phyloP scores from a whole-genome alignment of 2,797 vertebrate genomes.

The Sphenodon punctatus region DNA sequence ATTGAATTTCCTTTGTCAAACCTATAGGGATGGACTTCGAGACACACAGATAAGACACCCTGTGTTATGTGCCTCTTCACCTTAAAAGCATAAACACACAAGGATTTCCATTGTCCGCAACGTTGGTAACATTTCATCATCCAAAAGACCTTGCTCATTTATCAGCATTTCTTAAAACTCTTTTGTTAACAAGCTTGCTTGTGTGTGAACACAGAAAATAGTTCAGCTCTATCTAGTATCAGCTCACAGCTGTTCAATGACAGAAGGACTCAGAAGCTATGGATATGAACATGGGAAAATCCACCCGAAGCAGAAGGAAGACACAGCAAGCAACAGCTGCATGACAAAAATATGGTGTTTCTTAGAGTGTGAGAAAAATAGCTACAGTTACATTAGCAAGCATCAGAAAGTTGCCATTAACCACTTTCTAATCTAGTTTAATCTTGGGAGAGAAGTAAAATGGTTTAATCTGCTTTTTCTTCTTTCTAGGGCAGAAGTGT shows the following conservation, averaged over 20 bases:
- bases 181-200: constrained; percentile 81
- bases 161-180: constrained; percentile 74
- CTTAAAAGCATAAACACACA: constrained; percentile 63
- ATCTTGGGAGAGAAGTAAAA: background rate
- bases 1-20: constrained; percentile 65
- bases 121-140: constrained; percentile 64
- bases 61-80: constrained; percentile 61
- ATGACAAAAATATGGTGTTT: constrained; percentile 64
- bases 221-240: constrained; percentile 82
- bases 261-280: constrained; percentile 86
- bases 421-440: background rate
- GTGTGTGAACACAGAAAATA: constrained; percentile 74
- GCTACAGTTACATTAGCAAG: constrained; percentile 28
- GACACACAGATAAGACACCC: constrained; percentile 52
- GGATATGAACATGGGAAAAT: constrained; percentile 87
- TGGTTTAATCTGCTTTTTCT: background rate
- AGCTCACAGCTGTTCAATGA: constrained; percentile 89
- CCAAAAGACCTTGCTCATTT: constrained; percentile 76
- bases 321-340: constrained; percentile 77
- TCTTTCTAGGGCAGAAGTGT: background rate
- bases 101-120: constrained; percentile 69
- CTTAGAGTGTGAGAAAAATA: constrained; percentile 62
- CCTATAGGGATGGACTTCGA: constrained; percentile 55
- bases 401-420: constrained; percentile 42
- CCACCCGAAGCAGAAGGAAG: constrained; percentile 72